These are phyloP conservation scores for Amiota communis DNA, from an alignment of 2,888 invertebrate genomes.

Conservation along the genomic window DNA sequence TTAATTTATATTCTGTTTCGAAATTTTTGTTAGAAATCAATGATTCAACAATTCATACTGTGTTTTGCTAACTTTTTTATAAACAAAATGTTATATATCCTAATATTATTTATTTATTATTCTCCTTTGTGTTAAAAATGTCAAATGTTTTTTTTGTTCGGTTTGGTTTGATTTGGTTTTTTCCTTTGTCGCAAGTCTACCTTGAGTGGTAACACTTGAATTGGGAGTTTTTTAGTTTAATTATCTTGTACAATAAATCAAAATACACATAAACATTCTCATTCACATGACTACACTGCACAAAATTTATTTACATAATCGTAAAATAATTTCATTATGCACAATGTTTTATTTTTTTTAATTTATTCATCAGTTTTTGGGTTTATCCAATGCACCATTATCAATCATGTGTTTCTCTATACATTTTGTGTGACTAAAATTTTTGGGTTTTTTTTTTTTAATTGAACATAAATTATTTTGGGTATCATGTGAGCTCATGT, in stretches of 20 bases:
- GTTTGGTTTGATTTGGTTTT: slow-evolving; percentile 34
- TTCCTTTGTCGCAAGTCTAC: slow-evolving; percentile 36
- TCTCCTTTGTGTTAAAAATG: slow-evolving; percentile 36
- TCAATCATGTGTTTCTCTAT: neutral
- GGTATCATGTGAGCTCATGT: slow-evolving; percentile 15
- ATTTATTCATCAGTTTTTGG: slow-evolving; percentile 33
- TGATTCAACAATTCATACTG: slow-evolving; percentile 57
- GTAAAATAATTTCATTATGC: slow-evolving; percentile 19
- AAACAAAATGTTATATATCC: neutral
- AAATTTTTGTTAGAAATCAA: slow-evolving; percentile 23
- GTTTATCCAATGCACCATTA: slow-evolving; percentile 6
- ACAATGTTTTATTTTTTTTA: slow-evolving; percentile 39
- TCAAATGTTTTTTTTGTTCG: slow-evolving; percentile 13
- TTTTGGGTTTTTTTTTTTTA: neutral
- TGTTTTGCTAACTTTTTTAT: slow-evolving; percentile 59
- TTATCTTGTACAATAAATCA: slow-evolving; percentile 15
- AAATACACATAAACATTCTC: slow-evolving; percentile 35
- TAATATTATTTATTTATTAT: slow-evolving; percentile 22
- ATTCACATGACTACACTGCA: slow-evolving; percentile 1
- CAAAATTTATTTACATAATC: neutral
- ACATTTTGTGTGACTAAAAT: slow-evolving; percentile 41
- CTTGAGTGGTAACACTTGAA: slow-evolving; percentile 15
- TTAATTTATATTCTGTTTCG: too few species aligned
- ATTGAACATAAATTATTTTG: neutral
- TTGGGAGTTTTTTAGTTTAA: slow-evolving; percentile 37